Evolutionary conservation across 2,797 vertebrate genomes (phyloP).

Genomic region (Emys orbicularis): DNA sequence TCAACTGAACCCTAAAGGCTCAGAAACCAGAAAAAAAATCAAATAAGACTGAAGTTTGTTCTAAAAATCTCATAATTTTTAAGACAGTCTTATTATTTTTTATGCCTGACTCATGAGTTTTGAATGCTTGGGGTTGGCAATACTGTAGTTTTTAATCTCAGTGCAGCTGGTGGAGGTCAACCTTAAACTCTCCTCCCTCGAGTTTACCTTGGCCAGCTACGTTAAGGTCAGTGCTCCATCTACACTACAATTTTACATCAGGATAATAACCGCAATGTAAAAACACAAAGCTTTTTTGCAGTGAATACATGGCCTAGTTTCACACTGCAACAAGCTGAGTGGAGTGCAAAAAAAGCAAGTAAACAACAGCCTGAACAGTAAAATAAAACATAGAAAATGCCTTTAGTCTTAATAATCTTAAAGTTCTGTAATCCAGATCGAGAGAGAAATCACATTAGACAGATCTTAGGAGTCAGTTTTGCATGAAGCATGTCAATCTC

Average conservation of each 20-base stretch:
- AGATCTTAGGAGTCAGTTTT: neutral
- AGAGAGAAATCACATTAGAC: neutral
- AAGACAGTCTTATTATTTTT: neutral
- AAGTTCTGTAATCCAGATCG: neutral
- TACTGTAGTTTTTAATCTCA: neutral
- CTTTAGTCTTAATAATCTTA: neutral
- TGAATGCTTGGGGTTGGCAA: neutral
- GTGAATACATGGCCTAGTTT: neutral
- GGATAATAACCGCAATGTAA: neutral
- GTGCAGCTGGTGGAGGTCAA: neutral
- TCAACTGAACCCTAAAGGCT: neutral
- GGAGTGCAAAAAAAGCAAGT: neutral
- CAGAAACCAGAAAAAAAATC: neutral
- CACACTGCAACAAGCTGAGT: neutral
- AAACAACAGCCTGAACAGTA: neutral
- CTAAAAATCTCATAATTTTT: neutral
- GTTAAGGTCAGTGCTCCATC: neutral
- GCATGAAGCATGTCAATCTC: neutral
- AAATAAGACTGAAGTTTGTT: neutral
- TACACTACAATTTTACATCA: neutral
- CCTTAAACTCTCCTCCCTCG: neutral
- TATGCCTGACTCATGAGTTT: constrained; percentile 5
- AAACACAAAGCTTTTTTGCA: neutral
- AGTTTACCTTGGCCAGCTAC: neutral
- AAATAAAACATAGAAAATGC: neutral